Conservation (phyloP, 2,888 invertebrate species). For the Lagria hirta region DNA sequence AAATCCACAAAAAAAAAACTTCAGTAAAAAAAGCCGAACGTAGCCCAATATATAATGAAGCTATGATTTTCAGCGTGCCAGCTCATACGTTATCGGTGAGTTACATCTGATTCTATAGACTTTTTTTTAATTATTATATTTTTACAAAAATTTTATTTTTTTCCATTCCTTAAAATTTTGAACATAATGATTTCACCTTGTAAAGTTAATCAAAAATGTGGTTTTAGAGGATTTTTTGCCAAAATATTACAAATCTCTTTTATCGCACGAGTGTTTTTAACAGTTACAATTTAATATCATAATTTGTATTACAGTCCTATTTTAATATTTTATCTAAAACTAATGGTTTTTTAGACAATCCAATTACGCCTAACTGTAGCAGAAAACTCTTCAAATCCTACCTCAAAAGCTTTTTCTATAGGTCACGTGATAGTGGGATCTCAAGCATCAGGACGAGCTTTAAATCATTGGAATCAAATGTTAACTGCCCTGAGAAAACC, state of each 20-base stretch:
- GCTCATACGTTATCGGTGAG: constrained; percentile 67
- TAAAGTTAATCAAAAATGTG: too few relatives aligned
- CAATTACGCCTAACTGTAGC: constrained; percentile 73
- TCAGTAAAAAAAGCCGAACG: constrained; percentile 72
- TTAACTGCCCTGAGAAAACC: constrained; percentile 76
- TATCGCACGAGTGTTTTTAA: too few relatives aligned
- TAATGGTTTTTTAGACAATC: constrained; percentile 65
- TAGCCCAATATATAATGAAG: constrained; percentile 80
- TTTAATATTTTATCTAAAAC: too few relatives aligned
- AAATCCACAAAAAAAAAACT: constrained; percentile 80
- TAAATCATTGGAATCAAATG: constrained; percentile 85
- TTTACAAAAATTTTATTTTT: too few relatives aligned
- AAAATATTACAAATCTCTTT: too few relatives aligned
- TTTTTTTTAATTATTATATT: too few relatives aligned
- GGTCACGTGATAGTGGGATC: constrained; percentile 81
- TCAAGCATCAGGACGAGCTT: constrained; percentile 69
- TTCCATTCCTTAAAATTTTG: too few relatives aligned
- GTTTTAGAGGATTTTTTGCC: too few relatives aligned
- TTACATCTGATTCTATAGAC: too few relatives aligned
- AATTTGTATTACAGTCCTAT: too few relatives aligned
- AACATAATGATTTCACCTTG: too few relatives aligned
- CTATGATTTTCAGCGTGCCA: constrained; percentile 81
- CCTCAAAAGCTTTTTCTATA: constrained; percentile 64
- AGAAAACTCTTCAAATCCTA: constrained; percentile 52
- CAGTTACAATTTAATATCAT: background rate